These are phyloP conservation scores for Hystrix cristata DNA, from an alignment of 2,113 vertebrate species.

Conservation along the genomic window DNA sequence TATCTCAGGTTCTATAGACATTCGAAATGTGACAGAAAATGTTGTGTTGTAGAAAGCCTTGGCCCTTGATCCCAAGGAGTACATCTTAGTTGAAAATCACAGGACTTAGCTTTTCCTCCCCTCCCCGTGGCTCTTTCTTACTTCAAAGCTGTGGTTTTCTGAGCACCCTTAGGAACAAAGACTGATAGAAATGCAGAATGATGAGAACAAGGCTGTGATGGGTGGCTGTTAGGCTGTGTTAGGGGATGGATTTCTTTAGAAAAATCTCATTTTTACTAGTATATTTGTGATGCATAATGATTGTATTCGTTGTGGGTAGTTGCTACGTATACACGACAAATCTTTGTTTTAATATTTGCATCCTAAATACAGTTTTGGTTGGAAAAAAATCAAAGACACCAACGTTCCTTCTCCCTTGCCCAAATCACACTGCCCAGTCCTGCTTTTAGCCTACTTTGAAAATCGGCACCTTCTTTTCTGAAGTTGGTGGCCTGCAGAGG, in stretches of 20 bases:
- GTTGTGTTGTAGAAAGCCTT: background rate
- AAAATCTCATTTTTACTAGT: background rate
- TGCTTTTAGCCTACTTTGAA: background rate
- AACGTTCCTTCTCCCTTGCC: too few species aligned
- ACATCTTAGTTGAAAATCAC: background rate
- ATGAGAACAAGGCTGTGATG: background rate
- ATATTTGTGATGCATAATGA: background rate
- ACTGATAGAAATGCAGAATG: fast-evolving
- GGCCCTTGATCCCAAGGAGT: background rate
- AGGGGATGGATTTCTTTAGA: background rate
- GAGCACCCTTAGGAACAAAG: background rate
- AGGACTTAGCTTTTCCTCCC: fast-evolving
- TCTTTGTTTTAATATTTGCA: background rate
- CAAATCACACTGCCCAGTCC: too few species aligned
- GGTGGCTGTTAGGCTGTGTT: background rate
- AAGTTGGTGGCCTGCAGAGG: constrained; percentile 68
- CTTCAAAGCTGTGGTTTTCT: background rate
- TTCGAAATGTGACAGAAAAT: background rate
- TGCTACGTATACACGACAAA: background rate
- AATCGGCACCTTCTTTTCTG: background rate
- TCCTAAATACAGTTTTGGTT: background rate
- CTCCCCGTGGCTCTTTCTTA: background rate
- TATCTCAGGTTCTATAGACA: background rate
- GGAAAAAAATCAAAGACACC: background rate
- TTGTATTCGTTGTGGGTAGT: background rate